These are phyloP conservation scores for Noctua pronuba DNA, from an alignment of 2,888 invertebrate species.

Conservation along the genomic window DNA sequence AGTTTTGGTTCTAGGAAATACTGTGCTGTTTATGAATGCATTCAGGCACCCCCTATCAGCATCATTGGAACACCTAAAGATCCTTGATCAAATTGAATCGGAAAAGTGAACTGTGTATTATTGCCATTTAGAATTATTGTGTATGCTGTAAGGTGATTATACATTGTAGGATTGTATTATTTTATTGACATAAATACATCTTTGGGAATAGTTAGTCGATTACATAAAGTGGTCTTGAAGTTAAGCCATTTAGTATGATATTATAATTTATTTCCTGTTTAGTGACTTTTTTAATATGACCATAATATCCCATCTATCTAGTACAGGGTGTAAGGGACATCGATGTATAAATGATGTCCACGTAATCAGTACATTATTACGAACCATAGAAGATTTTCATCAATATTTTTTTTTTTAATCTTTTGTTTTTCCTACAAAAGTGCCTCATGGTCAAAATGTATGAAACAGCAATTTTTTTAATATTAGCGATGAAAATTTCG, in stretches of 20 bases:
- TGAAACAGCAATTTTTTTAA: too few species aligned
- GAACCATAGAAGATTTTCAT: neutral
- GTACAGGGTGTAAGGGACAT: neutral
- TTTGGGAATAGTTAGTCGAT: constrained; percentile 13
- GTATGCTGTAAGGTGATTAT: constrained; percentile 21
- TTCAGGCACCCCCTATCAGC: neutral
- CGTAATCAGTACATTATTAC: neutral
- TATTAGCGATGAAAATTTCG: too few species aligned
- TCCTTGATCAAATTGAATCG: constrained; percentile 3
- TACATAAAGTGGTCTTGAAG: neutral
- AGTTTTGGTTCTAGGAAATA: neutral
- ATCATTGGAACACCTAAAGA: neutral
- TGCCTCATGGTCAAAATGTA: too few species aligned
- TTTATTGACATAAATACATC: constrained; percentile 12
- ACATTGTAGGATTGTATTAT: constrained; percentile 17
- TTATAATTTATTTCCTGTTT: neutral
- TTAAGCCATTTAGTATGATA: neutral
- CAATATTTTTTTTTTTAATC: too few species aligned
- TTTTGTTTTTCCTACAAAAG: too few species aligned
- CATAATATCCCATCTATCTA: neutral
- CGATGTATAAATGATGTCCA: neutral
- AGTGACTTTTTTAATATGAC: neutral
- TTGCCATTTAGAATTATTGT: constrained; percentile 5
- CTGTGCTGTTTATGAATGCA: neutral
- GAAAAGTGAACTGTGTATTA: constrained; percentile 18